A percentile compares a stretch with the other conserved stretches of the same genome.
Conservation (phyloP, 2,797 vertebrate genomes). For the Bufotes viridis region DNA sequence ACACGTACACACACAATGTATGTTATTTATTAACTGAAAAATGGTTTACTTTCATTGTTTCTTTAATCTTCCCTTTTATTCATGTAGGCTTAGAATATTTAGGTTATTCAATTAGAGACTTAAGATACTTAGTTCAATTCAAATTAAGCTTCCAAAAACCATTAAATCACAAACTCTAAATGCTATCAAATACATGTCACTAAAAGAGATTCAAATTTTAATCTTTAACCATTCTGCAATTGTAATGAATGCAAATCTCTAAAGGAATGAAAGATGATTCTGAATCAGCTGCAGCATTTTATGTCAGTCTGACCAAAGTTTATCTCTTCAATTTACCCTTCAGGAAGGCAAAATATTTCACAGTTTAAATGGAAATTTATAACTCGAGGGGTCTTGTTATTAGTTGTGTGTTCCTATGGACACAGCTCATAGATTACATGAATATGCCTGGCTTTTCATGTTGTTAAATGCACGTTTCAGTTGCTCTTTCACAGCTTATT, state of each 20-base stretch:
- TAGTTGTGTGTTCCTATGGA: conserved; percentile 12
- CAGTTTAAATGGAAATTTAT: conserved; percentile 45
- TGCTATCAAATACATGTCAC: conserved; percentile 68
- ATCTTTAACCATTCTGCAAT: conserved; percentile 68
- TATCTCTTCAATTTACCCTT: conserved; percentile 65
- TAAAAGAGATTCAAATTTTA: conserved; percentile 69
- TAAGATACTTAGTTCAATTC: conserved; percentile 70
- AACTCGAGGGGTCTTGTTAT: conserved; percentile 21
- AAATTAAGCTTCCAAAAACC: conserved; percentile 69
- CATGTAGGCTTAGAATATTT: conserved; percentile 66
- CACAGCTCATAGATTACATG: not conserved
- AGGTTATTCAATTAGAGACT: conserved; percentile 69
- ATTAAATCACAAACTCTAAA: conserved; percentile 69
- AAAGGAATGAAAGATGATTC: conserved; percentile 66
- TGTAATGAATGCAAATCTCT: conserved; percentile 71
- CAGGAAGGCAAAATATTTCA: conserved; percentile 57
- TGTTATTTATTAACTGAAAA: not conserved
- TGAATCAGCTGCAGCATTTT: conserved; percentile 64
- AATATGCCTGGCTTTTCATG: conserved; percentile 20
- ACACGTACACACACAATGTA: not conserved
- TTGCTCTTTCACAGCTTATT: conserved; percentile 38
- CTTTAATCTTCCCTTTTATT: conserved; percentile 58
- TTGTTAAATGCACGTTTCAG: conserved; percentile 41
- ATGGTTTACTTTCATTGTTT: conserved; percentile 5
- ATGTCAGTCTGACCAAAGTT: conserved; percentile 63